Conservation (phyloP, 2,113 vertebrate genomes). For the Etheostoma spectabile region DNA sequence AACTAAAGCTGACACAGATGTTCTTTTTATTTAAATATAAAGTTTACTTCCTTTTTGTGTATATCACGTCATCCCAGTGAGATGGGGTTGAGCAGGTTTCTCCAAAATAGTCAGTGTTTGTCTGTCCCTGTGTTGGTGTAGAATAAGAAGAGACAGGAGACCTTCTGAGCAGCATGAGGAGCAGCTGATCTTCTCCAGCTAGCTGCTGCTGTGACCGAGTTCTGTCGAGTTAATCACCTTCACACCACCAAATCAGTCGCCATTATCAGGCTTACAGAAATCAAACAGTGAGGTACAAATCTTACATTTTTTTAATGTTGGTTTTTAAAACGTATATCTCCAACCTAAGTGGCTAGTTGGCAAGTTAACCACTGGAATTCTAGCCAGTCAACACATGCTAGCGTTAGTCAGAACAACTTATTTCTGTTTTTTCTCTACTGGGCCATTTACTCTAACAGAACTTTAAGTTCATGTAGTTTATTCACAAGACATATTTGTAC, state of each 20-base stretch:
- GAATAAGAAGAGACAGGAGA: background rate
- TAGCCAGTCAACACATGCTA: background rate
- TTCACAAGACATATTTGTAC: background rate
- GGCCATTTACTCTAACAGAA: background rate
- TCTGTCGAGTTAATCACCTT: background rate
- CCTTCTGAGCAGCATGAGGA: conserved; percentile 28
- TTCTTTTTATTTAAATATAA: background rate
- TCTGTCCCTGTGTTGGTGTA: background rate
- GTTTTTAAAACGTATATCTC: background rate
- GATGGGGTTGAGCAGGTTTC: background rate
- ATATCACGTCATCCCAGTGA: background rate
- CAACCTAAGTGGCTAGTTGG: background rate
- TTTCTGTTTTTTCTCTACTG: background rate
- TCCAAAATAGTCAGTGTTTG: background rate
- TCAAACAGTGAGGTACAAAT: background rate
- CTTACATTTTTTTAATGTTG: background rate
- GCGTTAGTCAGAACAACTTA: background rate
- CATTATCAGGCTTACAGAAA: background rate
- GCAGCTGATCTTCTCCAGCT: conserved; percentile 25
- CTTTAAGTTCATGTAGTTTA: background rate
- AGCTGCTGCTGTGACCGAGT: conserved; percentile 15
- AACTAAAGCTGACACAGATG: background rate
- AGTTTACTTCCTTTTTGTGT: background rate
- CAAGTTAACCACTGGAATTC: background rate
- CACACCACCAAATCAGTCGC: conserved; percentile 14